Conservation (phyloP, 2,888 invertebrate genomes). For the Hydriomena furcata region DNA sequence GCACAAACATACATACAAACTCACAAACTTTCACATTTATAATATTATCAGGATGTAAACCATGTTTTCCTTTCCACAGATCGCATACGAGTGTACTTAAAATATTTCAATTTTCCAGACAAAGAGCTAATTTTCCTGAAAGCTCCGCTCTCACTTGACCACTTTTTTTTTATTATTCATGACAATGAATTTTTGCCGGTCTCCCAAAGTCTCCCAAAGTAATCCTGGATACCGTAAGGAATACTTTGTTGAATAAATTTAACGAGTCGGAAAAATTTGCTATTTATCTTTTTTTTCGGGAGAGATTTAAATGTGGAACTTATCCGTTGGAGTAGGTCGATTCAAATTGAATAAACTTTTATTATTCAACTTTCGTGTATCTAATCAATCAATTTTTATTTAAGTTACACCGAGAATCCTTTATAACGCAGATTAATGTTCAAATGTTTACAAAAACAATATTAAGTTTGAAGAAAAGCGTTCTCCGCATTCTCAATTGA, state of each 20-base stretch:
- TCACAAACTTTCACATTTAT: no score
- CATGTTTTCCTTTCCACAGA: background rate
- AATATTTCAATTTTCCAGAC: background rate
- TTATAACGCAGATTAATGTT: conserved; percentile 2
- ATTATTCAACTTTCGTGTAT: background rate
- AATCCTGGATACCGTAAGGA: conserved; percentile 54
- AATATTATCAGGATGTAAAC: background rate
- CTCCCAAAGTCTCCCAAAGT: conserved; percentile 43
- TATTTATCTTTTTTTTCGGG: conserved; percentile 44
- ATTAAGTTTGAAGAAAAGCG: conserved; percentile 20
- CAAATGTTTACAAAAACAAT: conserved; percentile 1
- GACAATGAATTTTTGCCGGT: conserved; percentile 50
- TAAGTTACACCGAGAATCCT: background rate
- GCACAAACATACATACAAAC: no score
- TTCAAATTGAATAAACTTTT: background rate
- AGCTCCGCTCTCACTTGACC: conserved; percentile 17
- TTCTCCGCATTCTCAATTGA: conserved; percentile 18
- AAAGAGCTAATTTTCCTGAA: conserved; percentile 11
- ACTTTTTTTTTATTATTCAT: conserved; percentile 63
- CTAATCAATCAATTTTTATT: background rate
- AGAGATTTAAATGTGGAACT: conserved; percentile 37
- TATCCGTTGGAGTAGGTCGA: background rate
- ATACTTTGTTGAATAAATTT: conserved; percentile 50
- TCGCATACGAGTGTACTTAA: background rate
- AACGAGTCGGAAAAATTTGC: conserved; percentile 41